Evolutionary conservation across 2,797 vertebrate genomes (phyloP), one percentile per base, ranked within the genome.

Genomic region (Spizella passerina): DNA sequence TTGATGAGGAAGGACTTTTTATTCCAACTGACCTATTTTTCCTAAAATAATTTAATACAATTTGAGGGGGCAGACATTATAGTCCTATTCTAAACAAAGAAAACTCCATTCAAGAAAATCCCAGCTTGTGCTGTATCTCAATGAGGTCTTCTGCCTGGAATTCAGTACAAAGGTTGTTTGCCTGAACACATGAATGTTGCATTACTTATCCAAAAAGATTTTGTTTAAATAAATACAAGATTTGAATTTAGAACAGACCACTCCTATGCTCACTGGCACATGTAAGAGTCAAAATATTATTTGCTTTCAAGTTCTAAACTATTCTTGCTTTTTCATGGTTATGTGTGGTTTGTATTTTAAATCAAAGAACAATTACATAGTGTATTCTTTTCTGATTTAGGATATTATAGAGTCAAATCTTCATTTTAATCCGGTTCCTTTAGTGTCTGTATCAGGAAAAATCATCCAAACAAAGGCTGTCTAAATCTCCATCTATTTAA

Each of bases 121-220:
- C 14, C 60, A 82, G 49, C 9, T 94, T 96, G 80, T 19, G 27
- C 30, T 84, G 8, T 32, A 69, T 79, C 21, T 95, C 68, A 79
- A 10, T 96, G 72, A 94, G 69, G 65, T 93, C 61, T 83, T 94
- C 65, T 93, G 65, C 65, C 82, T 89, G 84, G 88, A 96, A 92
- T 94, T 95, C 80, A 82, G 73, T 30, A 44, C 63, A 92, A 83
- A 82, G 75, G 39, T 86, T 90, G 5, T 68, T 79, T 96, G 77
- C 71, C 73, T 84, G 64, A 82, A 82, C 53, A 53, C 18, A 50
- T 65, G 59, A 76, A 92, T 46, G 1, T 57, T 88, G 43, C 63
- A 86, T 95, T 94, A 86, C 91, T 96, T 92, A 77, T 88, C 76
- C 73, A 92, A 92, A 72, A 85, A 53, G 65, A 94, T 76, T 90